Base-by-base conservation (phyloP, 1,140 invertebrate species). In the Argopecten irradians region DNA sequence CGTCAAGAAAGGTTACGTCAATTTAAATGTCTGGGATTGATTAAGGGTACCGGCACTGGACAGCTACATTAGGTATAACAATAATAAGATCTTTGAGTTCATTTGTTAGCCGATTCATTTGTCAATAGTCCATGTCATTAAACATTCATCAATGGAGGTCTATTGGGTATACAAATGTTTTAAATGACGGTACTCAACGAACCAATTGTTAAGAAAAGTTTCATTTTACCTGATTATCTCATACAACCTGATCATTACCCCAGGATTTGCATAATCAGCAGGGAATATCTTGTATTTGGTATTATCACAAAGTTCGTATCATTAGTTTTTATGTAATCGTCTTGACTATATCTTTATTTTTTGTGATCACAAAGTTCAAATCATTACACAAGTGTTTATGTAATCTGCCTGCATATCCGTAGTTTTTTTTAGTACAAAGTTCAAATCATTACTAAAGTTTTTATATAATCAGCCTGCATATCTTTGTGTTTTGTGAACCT, bases 251-350 rank as follows among this genome's bases (percentile, higher is more conserved):
- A 71, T 71, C 55, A 71, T 71, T 71, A 71, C 22, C n/a, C 55
- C n/a, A 71, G n/a, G 55, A 7, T 71, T 71, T 71, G 28, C 55
- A 28, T 71, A 71, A 71, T 71, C 55, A 71, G 55, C 55, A 28
- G 5, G 1, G 22, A n/a, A n/a, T 71, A 71, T 71, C 55, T 71
- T 28, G 55, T 71, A 71, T 71, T 71, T 28, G 22, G 55, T 28
- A 71, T 22, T n/a, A 28, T 71, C 55, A 71, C 55, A 71, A 71
- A 71, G 55, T n/a, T 71, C 55, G 28, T 71, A 71, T 71, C 55
- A 71, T 71, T 71, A 71, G 55, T 71, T 28, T 71, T 71, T 71
- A 71, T 71, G 55, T 71, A 71, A 71, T 71, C 55, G 28, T 22
- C 22, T 11, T 5, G 55, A n/a, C n/a, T 46, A 11, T 71, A 71